Base-by-base conservation (phyloP, 1,140 invertebrate genomes). In the Manduca sexta region DNA sequence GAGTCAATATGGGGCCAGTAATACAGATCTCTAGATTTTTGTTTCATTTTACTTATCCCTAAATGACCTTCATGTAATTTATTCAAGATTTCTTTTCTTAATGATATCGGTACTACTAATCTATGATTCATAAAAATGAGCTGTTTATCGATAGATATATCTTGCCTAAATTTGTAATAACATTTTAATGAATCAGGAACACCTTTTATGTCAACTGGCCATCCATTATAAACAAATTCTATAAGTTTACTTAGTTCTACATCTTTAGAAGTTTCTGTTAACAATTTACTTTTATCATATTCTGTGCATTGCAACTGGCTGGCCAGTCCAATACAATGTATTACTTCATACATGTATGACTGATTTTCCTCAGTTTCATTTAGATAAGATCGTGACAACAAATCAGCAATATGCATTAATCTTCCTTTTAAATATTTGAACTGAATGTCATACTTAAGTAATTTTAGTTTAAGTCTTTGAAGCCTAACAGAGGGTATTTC, bases 401-500 rank as follows among this genome's bases (percentile, higher is more conserved):
- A 39, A 63, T 74, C 63, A 48, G 58, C 61, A 18, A 69, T 58
- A 18, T 53, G 39, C 52, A 73, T 58, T 15, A 47, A 21, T n/a
- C n/a, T n/a, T n/a, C n/a, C n/a, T n/a, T n/a, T n/a, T n/a, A n/a
- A n/a, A n/a, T n/a, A n/a, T n/a, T n/a, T n/a, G n/a, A n/a, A n/a
- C n/a, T 40, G 49, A 56, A 67, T 62, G 16, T 60, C 55, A 65
- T 83, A 87, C 17, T 64, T 56, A 39, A 71, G 64, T 8, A 85
- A 44, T 38, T 67, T 57, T 13, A 87, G 45, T 30, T 78, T 52
- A 63, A 84, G 67, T 11, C 74, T 45, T 58, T 87, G 80, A 7
- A 88, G 48, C 18, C 86, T 45, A 21, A 56, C 44, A 11, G 70
- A 65, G 5, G 46, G 45, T 13, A 67, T 49, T 33, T 63, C 56